Base-by-base conservation (phyloP, 2,797 vertebrate species). In the Tenualosa thibaudeaui region DNA sequence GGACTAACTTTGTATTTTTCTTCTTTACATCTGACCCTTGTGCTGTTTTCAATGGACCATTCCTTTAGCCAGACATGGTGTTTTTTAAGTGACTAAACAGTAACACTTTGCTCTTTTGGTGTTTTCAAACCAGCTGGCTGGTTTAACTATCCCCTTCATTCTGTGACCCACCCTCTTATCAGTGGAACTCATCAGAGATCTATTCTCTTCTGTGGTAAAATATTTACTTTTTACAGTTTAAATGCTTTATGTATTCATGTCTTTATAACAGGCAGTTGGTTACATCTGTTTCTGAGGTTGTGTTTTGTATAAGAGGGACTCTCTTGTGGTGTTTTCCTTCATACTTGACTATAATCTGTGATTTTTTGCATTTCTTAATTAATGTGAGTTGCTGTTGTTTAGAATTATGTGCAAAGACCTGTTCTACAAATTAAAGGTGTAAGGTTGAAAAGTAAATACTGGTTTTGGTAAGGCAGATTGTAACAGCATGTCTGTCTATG, bases 91-190 rank as follows among this genome's bases (percentile, higher is more conserved):
- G 65, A 24, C 13, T 82, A 22, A 71, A 83, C 22, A 40, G 71
- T 50, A 60, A 53, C 58, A 56, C 65, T 86, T 86, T 82, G 5
- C 49, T 86, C 87, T 83, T 86, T 50, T 78, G 86, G 60, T 87
- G 26, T 56, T 89, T 91, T 87, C 81, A 85, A 92, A 93, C 92
- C 91, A 95, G 94, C 94, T 6, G 94, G 94, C 93, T 94, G 94
- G 91, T 92, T 92, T 85, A 83, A 46, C 37, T 81, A 86, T 75
- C 87, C 58, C 75, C 54, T 82, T 40, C 78, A 13, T 84, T 56
- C 78, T 56, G 83, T 82, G 43, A 60, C n/a, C n/a, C 5, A 4
- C 31, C 9, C 1, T 51, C 15, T 62, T 12, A 46, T 4, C 75
- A 13, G 40, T 78, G 71, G 37, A 78, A 15, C 71, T 78, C 37